Evolutionary conservation across 2,888 invertebrate genomes (phyloP).

Genomic region (Rotaria sp.): DNA sequence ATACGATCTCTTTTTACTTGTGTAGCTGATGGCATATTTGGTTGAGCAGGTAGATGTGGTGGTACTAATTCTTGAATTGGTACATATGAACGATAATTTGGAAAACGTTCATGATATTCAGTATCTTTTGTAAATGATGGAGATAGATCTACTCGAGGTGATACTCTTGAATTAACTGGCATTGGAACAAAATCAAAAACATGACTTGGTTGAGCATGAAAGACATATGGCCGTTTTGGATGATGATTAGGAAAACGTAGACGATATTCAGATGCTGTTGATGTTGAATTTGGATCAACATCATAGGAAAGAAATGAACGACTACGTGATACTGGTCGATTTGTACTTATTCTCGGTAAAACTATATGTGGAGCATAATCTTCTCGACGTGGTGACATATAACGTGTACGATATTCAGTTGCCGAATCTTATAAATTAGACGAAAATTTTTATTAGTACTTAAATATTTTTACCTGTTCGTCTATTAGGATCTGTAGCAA

Average conservation of each 20-base stretch:
- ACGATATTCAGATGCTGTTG: not conserved
- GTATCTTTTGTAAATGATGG: not conserved
- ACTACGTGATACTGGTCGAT: not conserved
- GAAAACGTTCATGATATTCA: constrained; percentile 10
- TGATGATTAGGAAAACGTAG: not conserved
- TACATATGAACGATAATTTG: not conserved
- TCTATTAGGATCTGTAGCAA: not conserved
- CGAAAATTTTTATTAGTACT: not conserved
- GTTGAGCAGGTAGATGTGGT: not conserved
- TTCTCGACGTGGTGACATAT: not conserved
- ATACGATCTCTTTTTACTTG: not conserved
- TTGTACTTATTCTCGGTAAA: not conserved
- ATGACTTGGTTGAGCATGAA: not conserved
- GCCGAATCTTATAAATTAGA: not conserved
- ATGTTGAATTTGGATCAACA: not conserved
- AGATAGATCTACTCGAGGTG: not conserved
- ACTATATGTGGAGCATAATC: not conserved
- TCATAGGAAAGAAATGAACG: not conserved
- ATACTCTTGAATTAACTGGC: not conserved
- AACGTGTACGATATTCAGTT: not conserved
- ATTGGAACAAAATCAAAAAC: not conserved
- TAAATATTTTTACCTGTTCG: not conserved
- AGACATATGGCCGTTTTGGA: constrained; percentile 7
- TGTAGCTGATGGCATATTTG: not conserved
- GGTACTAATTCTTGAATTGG: not conserved